A percentile compares a stretch with the other conserved stretches of the same genome.
Evolutionary conservation across 1,140 invertebrate species (phyloP).

Genomic region (Littorina saxatilis): DNA sequence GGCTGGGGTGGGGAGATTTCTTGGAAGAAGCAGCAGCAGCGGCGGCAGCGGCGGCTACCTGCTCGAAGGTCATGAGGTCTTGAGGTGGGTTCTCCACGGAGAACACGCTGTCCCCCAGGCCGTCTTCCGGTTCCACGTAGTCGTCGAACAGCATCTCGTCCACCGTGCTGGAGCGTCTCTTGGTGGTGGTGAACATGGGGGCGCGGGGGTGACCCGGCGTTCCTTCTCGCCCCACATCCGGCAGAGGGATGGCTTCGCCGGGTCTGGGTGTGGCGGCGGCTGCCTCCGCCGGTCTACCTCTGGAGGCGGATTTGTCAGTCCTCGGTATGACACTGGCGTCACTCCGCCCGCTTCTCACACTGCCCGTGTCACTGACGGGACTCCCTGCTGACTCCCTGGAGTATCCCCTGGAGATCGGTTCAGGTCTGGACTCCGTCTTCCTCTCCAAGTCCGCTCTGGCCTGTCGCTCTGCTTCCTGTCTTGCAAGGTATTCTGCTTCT

Average conservation of each 20-base stretch:
- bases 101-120: slow-evolving; percentile 35
- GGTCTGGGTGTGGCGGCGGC: too few relatives aligned
- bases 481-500: too few relatives aligned
- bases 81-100: slow-evolving; percentile 51
- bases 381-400: neutral
- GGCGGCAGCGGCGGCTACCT: slow-evolving; percentile 44
- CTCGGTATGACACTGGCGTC: neutral
- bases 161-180: slow-evolving; percentile 69
- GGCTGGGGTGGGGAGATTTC: slow-evolving; percentile 28
- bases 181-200: slow-evolving; percentile 60
- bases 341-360: neutral
- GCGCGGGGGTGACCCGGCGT: slow-evolving; percentile 41
- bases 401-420: too few relatives aligned
- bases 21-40: slow-evolving; percentile 22
- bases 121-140: slow-evolving; percentile 58
- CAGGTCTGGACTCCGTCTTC: too few relatives aligned
- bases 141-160: slow-evolving; percentile 73
- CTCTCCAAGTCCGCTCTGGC: too few relatives aligned
- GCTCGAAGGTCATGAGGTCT: slow-evolving; percentile 70
- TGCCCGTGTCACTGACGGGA: neutral
- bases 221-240: too few relatives aligned
- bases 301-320: neutral
- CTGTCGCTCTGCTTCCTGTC: too few relatives aligned
- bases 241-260: too few relatives aligned
- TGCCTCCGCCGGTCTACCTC: neutral